These are phyloP conservation scores for Plotosus lineatus DNA, from an alignment of 2,113 vertebrate genomes.

Conservation along the genomic window DNA sequence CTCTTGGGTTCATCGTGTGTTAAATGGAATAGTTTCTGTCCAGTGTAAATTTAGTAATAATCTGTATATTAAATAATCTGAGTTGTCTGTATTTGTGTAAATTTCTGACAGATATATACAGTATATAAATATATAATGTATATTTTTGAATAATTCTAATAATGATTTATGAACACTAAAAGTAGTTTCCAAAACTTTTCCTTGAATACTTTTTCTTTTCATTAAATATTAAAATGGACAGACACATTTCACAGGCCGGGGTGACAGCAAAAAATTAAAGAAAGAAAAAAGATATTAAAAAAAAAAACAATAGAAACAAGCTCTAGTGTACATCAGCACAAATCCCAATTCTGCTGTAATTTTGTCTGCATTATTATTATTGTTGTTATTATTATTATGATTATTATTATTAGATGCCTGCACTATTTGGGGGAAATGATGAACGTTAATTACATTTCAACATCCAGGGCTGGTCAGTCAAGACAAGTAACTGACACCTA, in stretches of 20 bases:
- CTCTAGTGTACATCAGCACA: not conserved
- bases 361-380: too few relatives aligned
- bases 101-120: not conserved
- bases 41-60: not conserved
- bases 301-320: not conserved
- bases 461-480: not conserved
- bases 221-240: not conserved
- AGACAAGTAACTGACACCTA: slow-evolving; percentile 3
- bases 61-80: not conserved
- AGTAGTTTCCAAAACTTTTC: not conserved
- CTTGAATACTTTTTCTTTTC: not conserved
- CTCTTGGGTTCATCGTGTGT: not conserved
- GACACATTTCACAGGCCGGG: not conserved
- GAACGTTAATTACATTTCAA: not conserved
- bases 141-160: not conserved
- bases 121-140: not conserved
- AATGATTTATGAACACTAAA: not conserved
- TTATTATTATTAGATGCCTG: not conserved
- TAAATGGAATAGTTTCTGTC: slow-evolving; percentile 3
- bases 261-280: not conserved
- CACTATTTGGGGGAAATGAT: not conserved
- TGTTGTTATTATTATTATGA: too few relatives aligned
- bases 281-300: not conserved
- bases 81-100: not conserved
- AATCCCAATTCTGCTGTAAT: too few relatives aligned